Conservation (phyloP, 2,888 invertebrate species). For the Metacarcinus magister region DNA sequence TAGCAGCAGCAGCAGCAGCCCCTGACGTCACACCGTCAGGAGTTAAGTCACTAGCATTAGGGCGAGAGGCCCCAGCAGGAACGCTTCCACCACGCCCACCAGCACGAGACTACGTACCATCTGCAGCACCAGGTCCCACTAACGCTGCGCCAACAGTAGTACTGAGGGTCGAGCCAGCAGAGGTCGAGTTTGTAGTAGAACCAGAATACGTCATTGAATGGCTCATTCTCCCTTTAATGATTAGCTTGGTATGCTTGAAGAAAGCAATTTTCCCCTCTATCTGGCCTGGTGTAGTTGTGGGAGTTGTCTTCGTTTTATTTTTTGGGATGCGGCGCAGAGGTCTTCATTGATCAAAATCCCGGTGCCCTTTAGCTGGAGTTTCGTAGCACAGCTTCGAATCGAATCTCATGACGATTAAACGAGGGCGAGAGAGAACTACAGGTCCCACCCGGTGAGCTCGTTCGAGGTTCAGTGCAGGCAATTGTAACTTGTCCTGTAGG, state of each 20-base stretch:
- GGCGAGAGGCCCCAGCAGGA: background rate
- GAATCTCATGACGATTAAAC: constrained; percentile 9
- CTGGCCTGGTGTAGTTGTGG: background rate
- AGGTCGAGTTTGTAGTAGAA: too few relatives aligned
- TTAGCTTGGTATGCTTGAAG: constrained; percentile 37
- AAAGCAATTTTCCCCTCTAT: constrained; percentile 1
- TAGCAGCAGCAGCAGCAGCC: background rate
- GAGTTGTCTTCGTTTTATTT: background rate
- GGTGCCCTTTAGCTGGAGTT: constrained; percentile 33
- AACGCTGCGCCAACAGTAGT: background rate
- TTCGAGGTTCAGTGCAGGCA: constrained; percentile 4
- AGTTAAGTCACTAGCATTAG: background rate
- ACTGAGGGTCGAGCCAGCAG: too few relatives aligned
- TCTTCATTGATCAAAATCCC: constrained; percentile 22
- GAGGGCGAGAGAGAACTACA: background rate
- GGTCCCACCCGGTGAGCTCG: constrained; percentile 38
- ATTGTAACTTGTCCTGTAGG: background rate
- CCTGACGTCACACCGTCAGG: background rate
- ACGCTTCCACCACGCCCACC: background rate
- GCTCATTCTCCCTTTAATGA: constrained; percentile 22
- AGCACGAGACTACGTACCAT: too few relatives aligned
- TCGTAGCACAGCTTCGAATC: background rate
- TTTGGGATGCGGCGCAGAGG: constrained; percentile 35
- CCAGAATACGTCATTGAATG: background rate
- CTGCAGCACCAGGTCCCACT: too few relatives aligned